phyloP scores from a whole-genome alignment of 1,140 invertebrate species.

The Ylistrum balloti region DNA sequence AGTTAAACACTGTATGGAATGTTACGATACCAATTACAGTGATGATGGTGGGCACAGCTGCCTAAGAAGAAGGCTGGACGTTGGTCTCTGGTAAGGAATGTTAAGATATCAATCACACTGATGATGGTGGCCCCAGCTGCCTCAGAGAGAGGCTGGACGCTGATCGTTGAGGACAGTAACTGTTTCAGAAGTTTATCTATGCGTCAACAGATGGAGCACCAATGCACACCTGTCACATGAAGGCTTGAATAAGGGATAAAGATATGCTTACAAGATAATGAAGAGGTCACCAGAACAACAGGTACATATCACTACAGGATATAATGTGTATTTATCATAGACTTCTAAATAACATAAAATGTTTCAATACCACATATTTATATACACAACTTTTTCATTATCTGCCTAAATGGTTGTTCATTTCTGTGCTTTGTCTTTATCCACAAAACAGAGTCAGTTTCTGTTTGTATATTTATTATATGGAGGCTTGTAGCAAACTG shows the following conservation, averaged over 20 bases:
- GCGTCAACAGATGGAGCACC: not conserved
- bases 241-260: conserved; percentile 12
- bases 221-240: not conserved
- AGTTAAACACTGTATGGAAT: not conserved
- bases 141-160: not conserved
- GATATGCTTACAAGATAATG: conserved; percentile 8
- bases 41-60: not conserved
- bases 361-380: no score
- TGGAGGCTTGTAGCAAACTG: no score
- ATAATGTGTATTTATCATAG: not conserved
- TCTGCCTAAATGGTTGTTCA: no score
- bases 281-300: not conserved
- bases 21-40: not conserved
- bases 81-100: not conserved
- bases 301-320: not conserved
- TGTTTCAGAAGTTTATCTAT: not conserved
- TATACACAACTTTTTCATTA: no score
- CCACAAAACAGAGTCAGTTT: no score
- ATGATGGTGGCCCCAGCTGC: not conserved
- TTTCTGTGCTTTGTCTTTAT: no score
- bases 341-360: no score
- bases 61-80: not conserved
- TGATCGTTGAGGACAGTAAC: not conserved
- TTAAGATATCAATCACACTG: not conserved
- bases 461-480: no score